These are phyloP conservation scores for Leptinotarsa tumamoca DNA, from an alignment of 2,888 invertebrate species.

Conservation along the genomic window DNA sequence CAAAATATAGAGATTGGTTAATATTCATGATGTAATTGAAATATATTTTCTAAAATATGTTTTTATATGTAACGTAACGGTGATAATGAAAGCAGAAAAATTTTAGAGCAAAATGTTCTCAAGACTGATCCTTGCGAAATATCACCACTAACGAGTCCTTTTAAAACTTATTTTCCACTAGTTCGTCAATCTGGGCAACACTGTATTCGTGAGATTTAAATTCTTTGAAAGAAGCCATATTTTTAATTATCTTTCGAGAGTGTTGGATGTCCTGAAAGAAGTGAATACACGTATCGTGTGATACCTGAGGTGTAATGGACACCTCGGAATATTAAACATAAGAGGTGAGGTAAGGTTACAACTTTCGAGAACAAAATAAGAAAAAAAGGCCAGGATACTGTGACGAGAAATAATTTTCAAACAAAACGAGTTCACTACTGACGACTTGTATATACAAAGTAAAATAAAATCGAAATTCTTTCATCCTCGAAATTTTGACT, in stretches of 20 bases:
- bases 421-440: not conserved
- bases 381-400: not conserved
- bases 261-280: conserved; percentile 8
- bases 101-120: too few relatives aligned
- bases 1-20: too few relatives aligned
- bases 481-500: too few relatives aligned
- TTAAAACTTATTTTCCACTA: too few relatives aligned
- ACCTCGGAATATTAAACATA: conserved; percentile 42
- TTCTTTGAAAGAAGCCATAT: conserved; percentile 34
- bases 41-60: too few relatives aligned
- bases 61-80: too few relatives aligned
- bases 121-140: too few relatives aligned
- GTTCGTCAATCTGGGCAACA: conserved; percentile 1
- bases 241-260: conserved; percentile 34
- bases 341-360: conserved; percentile 41
- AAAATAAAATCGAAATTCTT: too few relatives aligned
- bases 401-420: not conserved
- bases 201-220: conserved; percentile 25
- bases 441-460: too few relatives aligned
- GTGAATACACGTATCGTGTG: conserved; percentile 32
- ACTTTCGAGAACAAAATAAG: conserved; percentile 25
- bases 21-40: too few relatives aligned
- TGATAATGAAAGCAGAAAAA: too few relatives aligned
- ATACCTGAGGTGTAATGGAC: conserved; percentile 43
- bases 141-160: too few relatives aligned